Evolutionary conservation across 2,797 vertebrate species (phyloP).

Genomic region (Ficedula albicollis): DNA sequence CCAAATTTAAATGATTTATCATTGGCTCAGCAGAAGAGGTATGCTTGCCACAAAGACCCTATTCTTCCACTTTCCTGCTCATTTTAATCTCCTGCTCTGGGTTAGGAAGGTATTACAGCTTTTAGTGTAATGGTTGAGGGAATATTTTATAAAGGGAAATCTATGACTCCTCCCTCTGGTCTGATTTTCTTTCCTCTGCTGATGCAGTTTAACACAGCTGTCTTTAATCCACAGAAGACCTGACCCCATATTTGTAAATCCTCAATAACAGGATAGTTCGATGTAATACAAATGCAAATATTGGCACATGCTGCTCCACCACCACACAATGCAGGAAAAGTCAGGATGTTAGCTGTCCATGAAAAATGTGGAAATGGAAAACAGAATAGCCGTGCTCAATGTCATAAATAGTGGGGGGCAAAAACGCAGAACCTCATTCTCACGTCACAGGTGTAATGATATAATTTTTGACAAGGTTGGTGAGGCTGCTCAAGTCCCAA

Average conservation of each 20-base stretch:
- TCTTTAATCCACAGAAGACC: background rate
- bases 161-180: background rate
- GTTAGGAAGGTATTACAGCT: background rate
- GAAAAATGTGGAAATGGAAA: background rate
- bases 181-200: background rate
- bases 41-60: background rate
- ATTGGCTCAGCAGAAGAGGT: background rate
- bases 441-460: background rate
- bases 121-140: background rate
- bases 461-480: background rate
- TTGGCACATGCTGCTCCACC: background rate
- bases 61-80: background rate
- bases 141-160: background rate
- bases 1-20: background rate
- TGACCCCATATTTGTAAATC: slow-evolving; percentile 1
- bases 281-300: slow-evolving; percentile 3
- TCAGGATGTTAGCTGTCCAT: background rate
- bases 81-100: background rate
- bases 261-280: background rate
- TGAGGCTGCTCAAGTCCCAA: background rate
- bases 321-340: background rate
- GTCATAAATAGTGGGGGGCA: background rate
- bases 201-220: background rate
- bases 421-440: background rate
- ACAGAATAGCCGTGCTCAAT: background rate